A percentile compares a stretch with the other conserved stretches of the same genome.
Conservation (phyloP, 2,113 vertebrate genomes). For the Oceanites oceanicus region DNA sequence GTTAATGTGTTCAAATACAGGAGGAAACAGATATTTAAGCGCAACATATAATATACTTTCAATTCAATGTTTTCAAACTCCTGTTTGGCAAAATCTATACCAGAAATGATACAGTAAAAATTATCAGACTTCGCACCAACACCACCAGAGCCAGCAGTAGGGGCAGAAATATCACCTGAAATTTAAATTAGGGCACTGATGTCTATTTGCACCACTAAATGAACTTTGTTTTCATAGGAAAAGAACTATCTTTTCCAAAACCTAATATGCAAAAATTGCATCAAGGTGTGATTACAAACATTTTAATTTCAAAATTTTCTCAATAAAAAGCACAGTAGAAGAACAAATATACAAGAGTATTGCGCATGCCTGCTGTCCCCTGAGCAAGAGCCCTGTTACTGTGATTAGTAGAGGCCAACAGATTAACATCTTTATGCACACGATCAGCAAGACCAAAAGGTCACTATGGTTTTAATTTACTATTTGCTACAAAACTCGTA, state of each 20-base stretch:
- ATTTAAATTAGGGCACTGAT: background rate
- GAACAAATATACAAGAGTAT: constrained; percentile 66
- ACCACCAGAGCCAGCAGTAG: background rate
- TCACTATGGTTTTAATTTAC: constrained; percentile 78
- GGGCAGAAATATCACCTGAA: background rate
- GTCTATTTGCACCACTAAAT: background rate
- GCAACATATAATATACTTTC: background rate
- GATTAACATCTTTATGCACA: constrained; percentile 77
- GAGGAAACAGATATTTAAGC: background rate
- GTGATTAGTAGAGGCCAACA: constrained; percentile 76
- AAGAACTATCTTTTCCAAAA: background rate
- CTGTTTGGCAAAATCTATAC: background rate
- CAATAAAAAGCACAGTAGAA: background rate
- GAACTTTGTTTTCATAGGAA: background rate
- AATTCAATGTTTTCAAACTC: background rate
- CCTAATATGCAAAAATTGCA: background rate
- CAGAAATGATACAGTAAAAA: background rate
- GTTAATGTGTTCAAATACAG: background rate
- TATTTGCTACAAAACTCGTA: constrained; percentile 73
- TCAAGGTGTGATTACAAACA: background rate
- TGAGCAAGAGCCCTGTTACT: constrained; percentile 62
- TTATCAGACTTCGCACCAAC: background rate
- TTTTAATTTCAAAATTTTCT: background rate
- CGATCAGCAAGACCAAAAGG: constrained; percentile 78
- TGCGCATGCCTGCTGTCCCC: constrained; percentile 38